Evolutionary conservation across 2,888 invertebrate species (phyloP), one percentile per base, ranked within the genome.

Genomic region (Microdon myrmicae): DNA sequence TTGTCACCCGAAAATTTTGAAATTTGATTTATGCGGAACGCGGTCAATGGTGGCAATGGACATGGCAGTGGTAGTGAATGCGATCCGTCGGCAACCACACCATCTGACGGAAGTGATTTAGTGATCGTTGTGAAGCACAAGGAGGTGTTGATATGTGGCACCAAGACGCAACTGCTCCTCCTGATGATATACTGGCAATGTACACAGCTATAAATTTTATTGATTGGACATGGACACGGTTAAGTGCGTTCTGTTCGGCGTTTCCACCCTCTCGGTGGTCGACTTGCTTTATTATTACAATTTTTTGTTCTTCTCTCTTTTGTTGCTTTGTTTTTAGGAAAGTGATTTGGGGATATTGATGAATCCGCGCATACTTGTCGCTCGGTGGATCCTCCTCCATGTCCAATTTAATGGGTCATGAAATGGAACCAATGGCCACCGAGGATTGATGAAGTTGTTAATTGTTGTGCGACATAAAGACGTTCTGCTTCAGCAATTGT

Each of bases 61-160:
- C 3, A 4, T 26, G 32, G 19, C 7, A 38, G 32, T 32, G 35
- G 43, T 31, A 26, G 31, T 37, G 31, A 14, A 48, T 25, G 20
- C 6, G 41, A 31, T 6, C 28, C 26, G 32, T 31, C 37, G 35
- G 26, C 41, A 45, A n/a, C 8, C 48, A 34, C 58, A 64, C n/a
- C n/a, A n/a, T 56, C 58, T 64, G 64, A 58, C 64, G 64, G 64
- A 64, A 64, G 64, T 58, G 56, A 64, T 64, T 64, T 64, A 64
- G 64, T 64, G 64, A 64, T 56, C 61, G 44, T n/a, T 16, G 7
- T 17, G 17, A 14, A 13, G 31, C 7, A 38, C 38, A 32, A 34
- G 19, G 14, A 26, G 58, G 64, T 64, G 64, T 51, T 58, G 64
- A 64, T 56, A 43, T 64, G 47, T 53, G 58, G 56, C 43, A 31